Evolutionary conservation across 2,113 vertebrate genomes (phyloP), one percentile per base, ranked within the genome.

Genomic region (Pontoporia blainvillei): DNA sequence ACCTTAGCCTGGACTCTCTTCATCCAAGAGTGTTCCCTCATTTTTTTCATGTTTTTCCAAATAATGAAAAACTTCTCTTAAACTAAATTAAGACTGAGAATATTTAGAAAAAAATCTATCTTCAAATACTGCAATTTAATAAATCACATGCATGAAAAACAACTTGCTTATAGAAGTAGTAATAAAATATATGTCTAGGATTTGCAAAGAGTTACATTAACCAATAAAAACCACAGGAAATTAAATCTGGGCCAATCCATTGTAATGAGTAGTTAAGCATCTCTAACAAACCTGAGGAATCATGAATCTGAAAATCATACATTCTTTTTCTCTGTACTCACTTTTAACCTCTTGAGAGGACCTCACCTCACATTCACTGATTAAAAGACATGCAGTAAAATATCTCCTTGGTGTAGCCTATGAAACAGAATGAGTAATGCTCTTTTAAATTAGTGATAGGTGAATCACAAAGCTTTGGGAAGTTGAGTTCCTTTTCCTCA

Each of bases 381-480:
- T 96, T 95, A 96, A 96, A 97, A 97, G 96, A 88, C 67, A 94
- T 31, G 34, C 31, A 36, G 49, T 95, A 69, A 92, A 82, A 76
- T 6, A 82, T 85, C 59, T 96, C 92, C 95, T 96, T 88, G 75
- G 94, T 67, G 62, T 78, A 86, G 46, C 83, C 79, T 83, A 92
- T 97, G 78, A 98, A 98, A 98, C 87, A 96, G 96, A 97, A 96
- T 97, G 54, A 81, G 85, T 94, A 94, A 97, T 96, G 90, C 5
- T 54, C 49, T 86, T 89, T 95, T 97, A 96, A 98, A 98, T 97
- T 96, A 97, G 82, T 97, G 96, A 97, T 96, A 94, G 90, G 71
- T 86, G 96, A 94, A 92, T 91, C 92, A 96, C 82, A 97, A 97
- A 97, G 66, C 87, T 97, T 86, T 71, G 92, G 88, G 85, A 94